Evolutionary conservation across 2,888 invertebrate species (phyloP).

Genomic region (Tetropium fuscum): DNA sequence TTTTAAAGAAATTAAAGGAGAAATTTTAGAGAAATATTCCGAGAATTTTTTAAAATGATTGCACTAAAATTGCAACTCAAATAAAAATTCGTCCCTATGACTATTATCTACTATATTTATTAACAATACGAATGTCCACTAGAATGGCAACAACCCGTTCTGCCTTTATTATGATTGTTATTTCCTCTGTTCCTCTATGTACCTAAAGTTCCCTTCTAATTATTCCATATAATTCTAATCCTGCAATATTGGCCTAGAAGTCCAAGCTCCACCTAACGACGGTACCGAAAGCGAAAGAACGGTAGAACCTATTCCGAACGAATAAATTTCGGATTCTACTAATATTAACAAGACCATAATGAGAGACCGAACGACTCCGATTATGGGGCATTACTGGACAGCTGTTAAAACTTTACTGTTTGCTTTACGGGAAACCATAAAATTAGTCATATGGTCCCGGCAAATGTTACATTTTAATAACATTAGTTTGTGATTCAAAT

Average conservation of each 20-base stretch:
- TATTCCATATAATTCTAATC: not conserved
- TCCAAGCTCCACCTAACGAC: not conserved
- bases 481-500: conserved; percentile 9
- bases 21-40: too few species aligned
- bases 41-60: too few species aligned
- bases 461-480: conserved; percentile 12
- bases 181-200: not conserved
- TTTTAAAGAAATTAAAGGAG: too few species aligned
- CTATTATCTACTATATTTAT: too few species aligned
- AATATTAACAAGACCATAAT: not conserved
- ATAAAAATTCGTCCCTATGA: too few species aligned
- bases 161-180: not conserved
- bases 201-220: not conserved
- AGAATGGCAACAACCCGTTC: too few species aligned
- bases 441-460: conserved; percentile 6
- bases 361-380: conserved; percentile 2
- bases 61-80: too few species aligned
- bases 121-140: too few species aligned
- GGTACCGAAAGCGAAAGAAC: not conserved
- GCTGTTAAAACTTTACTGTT: conserved; percentile 11
- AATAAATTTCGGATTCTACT: not conserved
- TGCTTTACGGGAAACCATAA: too few species aligned
- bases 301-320: not conserved
- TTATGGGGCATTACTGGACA: conserved; percentile 8
- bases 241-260: too few species aligned